Conservation (phyloP, 2,113 vertebrate genomes). For the Chaetorhynchus papuensis region DNA sequence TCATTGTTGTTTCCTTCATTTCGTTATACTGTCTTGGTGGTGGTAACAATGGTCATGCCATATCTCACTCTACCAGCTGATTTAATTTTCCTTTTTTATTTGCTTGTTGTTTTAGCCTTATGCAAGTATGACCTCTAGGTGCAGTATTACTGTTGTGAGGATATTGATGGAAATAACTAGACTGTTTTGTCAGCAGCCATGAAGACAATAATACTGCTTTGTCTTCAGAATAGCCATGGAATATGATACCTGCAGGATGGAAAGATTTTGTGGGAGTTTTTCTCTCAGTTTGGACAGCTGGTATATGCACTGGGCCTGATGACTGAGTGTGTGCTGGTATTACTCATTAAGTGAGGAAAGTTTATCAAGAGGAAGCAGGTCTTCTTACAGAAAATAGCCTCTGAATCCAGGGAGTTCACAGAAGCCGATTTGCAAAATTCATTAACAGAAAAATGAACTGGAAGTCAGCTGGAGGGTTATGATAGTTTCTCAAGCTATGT, state of each 20-base stretch:
- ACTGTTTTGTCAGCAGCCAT: not conserved
- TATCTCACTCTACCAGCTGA: not conserved
- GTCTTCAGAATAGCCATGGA: not conserved
- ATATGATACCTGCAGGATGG: not conserved
- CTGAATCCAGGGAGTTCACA: not conserved
- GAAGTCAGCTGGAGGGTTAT: not conserved
- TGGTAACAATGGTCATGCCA: not conserved
- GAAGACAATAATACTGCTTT: not conserved
- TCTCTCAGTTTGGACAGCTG: not conserved
- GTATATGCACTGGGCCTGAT: not conserved
- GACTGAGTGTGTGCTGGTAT: not conserved
- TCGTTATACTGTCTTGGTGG: not conserved
- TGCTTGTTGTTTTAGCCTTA: not conserved
- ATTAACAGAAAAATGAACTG: not conserved
- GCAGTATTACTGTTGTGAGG: not conserved
- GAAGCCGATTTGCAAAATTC: not conserved
- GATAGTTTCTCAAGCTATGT: not conserved
- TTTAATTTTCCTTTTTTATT: not conserved
- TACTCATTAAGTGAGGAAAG: not conserved
- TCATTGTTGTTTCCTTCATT: not conserved
- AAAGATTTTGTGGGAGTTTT: not conserved
- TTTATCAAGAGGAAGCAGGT: not conserved
- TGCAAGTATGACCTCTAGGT: not conserved
- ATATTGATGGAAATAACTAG: not conserved
- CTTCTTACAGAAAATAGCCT: not conserved